These are phyloP conservation scores for Subanguina moxae DNA, from an alignment of 1,140 invertebrate genomes.

Conservation along the genomic window DNA sequence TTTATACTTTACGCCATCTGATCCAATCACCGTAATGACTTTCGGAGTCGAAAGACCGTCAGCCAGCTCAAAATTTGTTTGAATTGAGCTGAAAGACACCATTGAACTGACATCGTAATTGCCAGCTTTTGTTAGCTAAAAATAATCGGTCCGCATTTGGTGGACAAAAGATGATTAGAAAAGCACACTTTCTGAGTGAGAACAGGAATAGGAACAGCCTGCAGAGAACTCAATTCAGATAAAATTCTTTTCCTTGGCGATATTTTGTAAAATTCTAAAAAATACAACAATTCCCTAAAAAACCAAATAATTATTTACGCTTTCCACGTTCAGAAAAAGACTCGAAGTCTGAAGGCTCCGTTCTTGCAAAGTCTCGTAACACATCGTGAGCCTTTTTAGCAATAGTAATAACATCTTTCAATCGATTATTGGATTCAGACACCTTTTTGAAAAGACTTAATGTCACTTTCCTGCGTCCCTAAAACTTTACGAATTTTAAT, in stretches of 20 bases:
- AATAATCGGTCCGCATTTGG: neutral
- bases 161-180: neutral
- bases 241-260: neutral
- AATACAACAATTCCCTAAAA: no score
- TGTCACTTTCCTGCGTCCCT: neutral
- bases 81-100: neutral
- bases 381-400: neutral
- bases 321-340: neutral
- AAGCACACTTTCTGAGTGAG: neutral
- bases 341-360: neutral
- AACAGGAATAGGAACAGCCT: neutral
- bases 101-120: neutral
- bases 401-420: neutral
- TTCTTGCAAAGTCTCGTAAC: neutral
- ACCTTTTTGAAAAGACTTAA: neutral
- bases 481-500: neutral
- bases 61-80: neutral
- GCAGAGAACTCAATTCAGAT: neutral
- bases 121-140: neutral
- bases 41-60: conserved; percentile 19
- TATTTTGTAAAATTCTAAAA: neutral
- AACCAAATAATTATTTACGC: neutral
- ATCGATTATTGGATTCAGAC: neutral
- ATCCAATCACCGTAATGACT: neutral
- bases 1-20: conserved; percentile 14